phyloP scores from a whole-genome alignment of 1,140 invertebrate species.

The Macrostomum lignano region DNA sequence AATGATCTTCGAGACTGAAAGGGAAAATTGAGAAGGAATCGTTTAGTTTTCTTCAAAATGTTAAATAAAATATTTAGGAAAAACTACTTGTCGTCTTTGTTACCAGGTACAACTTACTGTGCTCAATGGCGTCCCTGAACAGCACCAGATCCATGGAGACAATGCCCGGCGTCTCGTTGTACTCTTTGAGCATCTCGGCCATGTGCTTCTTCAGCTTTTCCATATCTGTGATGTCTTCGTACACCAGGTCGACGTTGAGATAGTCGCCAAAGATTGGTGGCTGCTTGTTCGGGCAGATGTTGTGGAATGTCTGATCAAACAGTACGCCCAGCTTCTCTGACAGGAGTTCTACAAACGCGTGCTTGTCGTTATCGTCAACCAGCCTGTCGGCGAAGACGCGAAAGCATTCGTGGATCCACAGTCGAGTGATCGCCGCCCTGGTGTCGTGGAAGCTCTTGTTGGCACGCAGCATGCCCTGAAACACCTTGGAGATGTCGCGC shows the following conservation, averaged over 20 bases:
- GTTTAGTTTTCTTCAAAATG: no score
- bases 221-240: constrained; percentile 43
- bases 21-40: constrained; percentile 14
- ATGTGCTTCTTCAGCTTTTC: constrained; percentile 36
- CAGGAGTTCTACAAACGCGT: constrained; percentile 41
- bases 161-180: constrained; percentile 43
- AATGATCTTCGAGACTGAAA: constrained; percentile 39
- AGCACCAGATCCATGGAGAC: constrained; percentile 47
- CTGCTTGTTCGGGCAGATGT: constrained; percentile 43
- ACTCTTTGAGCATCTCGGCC: constrained; percentile 40
- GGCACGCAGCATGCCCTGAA: constrained; percentile 33
- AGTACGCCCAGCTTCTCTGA: constrained; percentile 40
- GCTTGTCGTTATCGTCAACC: constrained; percentile 43
- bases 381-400: constrained; percentile 48
- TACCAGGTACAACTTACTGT: constrained; percentile 31
- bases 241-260: constrained; percentile 40
- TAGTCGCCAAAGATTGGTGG: constrained; percentile 46
- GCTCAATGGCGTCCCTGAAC: constrained; percentile 52
- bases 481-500: constrained; percentile 47
- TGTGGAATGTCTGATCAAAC: constrained; percentile 46
- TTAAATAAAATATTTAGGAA: constrained; percentile 2
- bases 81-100: no score
- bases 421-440: constrained; percentile 36
- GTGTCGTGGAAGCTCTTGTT: constrained; percentile 44
- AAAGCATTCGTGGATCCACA: constrained; percentile 55